A percentile compares a stretch with the other conserved stretches of the same genome.
Conservation (phyloP, 2,888 invertebrate species). For the Antheraea yamamai region DNA sequence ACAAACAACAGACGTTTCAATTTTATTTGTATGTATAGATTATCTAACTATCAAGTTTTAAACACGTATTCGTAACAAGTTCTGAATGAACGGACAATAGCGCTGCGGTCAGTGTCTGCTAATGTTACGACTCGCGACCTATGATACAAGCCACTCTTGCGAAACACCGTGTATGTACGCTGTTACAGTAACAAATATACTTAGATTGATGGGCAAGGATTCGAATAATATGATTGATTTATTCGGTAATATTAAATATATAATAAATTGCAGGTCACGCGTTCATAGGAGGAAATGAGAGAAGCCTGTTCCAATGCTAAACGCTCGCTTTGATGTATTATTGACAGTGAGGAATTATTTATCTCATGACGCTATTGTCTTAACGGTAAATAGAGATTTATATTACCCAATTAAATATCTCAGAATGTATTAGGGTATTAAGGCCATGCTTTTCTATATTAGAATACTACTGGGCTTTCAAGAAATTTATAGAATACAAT, state of each 20-base stretch:
- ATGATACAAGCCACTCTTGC: constrained; percentile 29
- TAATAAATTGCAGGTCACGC: constrained; percentile 11
- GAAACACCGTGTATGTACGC: constrained; percentile 1
- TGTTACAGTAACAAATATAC: constrained; percentile 19
- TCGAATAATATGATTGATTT: constrained; percentile 27
- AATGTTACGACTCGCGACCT: constrained; percentile 20
- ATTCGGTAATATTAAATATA: neutral
- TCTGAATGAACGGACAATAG: constrained; percentile 17
- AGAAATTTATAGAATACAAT: neutral
- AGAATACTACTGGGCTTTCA: neutral
- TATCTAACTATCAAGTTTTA: constrained; percentile 3
- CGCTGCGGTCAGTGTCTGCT: constrained; percentile 28
- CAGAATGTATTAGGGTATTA: neutral
- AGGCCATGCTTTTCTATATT: neutral
- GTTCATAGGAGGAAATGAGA: neutral
- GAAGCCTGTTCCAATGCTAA: constrained; percentile 5
- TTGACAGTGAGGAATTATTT: constrained; percentile 9
- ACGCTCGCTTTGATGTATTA: neutral
- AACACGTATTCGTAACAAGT: constrained; percentile 5
- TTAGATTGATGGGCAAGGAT: constrained; percentile 30
- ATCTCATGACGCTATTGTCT: neutral
- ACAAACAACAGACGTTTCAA: too few species aligned
- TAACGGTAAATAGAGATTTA: neutral
- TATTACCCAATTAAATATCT: neutral
- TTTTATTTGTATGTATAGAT: neutral